phyloP scores from a whole-genome alignment of 2,888 invertebrate genomes.

The Catocala fraxini region DNA sequence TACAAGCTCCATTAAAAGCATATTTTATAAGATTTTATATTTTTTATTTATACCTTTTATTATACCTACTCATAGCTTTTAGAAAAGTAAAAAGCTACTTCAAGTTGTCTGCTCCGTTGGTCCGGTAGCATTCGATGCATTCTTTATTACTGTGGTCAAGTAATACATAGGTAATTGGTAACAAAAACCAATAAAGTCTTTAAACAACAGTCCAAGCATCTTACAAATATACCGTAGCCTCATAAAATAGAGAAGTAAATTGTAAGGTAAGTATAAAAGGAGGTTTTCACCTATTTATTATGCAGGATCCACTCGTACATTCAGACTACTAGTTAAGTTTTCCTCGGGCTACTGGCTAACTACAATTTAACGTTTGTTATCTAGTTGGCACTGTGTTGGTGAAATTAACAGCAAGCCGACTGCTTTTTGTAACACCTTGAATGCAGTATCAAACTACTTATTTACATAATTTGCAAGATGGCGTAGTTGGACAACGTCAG shows the following conservation, averaged over 20 bases:
- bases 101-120: too few relatives aligned
- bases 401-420: background rate
- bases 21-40: too few relatives aligned
- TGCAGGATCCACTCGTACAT: slow-evolving; percentile 22
- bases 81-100: too few relatives aligned
- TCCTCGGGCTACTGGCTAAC: slow-evolving; percentile 2
- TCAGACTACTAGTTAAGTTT: slow-evolving; percentile 1
- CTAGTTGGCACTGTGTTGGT: background rate
- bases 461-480: background rate
- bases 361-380: slow-evolving; percentile 4
- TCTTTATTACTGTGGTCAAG: too few relatives aligned
- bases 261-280: slow-evolving; percentile 18
- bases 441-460: slow-evolving; percentile 1
- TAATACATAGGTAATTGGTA: too few relatives aligned
- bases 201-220: background rate
- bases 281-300: slow-evolving; percentile 23
- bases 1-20: too few relatives aligned
- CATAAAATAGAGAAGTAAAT: slow-evolving; percentile 7
- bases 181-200: background rate
- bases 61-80: too few relatives aligned
- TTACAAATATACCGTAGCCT: background rate
- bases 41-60: too few relatives aligned
- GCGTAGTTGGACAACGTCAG: background rate
- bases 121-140: too few relatives aligned
- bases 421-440: background rate